Evolutionary conservation across 2,888 invertebrate genomes (phyloP).

Genomic region (Oxycera nigricornis): DNA sequence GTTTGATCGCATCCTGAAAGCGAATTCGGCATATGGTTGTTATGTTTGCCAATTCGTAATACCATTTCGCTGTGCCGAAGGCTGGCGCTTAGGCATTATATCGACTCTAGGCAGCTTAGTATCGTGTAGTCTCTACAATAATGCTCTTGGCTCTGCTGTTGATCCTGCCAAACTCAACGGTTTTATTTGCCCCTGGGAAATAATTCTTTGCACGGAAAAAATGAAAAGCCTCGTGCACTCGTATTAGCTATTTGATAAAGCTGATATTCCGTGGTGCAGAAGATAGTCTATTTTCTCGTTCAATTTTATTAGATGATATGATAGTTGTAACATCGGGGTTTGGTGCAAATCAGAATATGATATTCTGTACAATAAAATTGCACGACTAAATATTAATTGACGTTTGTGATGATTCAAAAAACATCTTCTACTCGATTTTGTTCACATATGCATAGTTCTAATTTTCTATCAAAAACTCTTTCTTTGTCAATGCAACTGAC

Average conservation of each 20-base stretch:
- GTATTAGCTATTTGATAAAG: background rate
- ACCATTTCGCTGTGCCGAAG: background rate
- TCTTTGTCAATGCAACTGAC: too few relatives aligned
- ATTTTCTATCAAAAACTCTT: too few relatives aligned
- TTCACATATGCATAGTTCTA: too few relatives aligned
- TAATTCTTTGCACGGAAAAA: background rate
- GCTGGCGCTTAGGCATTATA: constrained; percentile 11
- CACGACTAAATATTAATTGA: too few relatives aligned
- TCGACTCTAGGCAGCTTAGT: constrained; percentile 11
- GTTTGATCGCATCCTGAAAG: constrained; percentile 43
- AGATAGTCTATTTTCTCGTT: too few relatives aligned
- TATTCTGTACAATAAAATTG: too few relatives aligned
- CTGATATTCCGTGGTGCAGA: too few relatives aligned
- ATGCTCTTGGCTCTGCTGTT: constrained; percentile 1
- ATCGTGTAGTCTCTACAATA: constrained; percentile 7
- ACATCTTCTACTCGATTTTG: too few relatives aligned
- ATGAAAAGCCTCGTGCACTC: background rate
- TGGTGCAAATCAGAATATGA: too few relatives aligned
- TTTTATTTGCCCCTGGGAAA: background rate
- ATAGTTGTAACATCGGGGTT: too few relatives aligned
- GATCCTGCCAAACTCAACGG: background rate
- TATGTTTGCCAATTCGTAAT: constrained; percentile 26
- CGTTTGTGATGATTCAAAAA: too few relatives aligned
- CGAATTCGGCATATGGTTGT: constrained; percentile 45
- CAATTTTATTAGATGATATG: background rate